Percentiles rank a stretch among this genome's conserved stretches.
These are phyloP conservation scores for Perizoma affinitatum DNA, from an alignment of 2,888 invertebrate genomes.

Conservation along the genomic window DNA sequence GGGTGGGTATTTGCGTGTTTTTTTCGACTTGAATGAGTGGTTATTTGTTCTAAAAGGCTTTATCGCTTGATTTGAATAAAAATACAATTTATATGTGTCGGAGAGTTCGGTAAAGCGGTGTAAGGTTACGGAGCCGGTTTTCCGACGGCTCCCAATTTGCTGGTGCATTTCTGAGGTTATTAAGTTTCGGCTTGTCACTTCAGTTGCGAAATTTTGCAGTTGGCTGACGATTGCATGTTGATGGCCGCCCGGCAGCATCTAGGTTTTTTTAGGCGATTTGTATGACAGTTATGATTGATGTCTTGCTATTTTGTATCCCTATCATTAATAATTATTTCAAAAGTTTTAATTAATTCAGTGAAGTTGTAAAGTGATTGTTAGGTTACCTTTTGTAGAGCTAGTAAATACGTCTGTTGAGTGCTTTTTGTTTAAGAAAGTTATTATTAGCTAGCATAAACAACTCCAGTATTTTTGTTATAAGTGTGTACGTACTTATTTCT, in stretches of 20 bases:
- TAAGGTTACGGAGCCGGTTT: conserved; percentile 80
- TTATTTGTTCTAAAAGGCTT: conserved; percentile 81
- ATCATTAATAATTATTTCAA: conserved; percentile 19
- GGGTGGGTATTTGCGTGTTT: conserved; percentile 52
- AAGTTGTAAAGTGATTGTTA: conserved; percentile 13
- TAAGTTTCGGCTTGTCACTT: conserved; percentile 83
- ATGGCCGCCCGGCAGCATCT: conserved; percentile 44
- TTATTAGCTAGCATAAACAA: too few relatives aligned
- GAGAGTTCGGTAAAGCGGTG: conserved; percentile 74
- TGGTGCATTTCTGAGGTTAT: conserved; percentile 82
- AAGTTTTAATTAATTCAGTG: conserved; percentile 14
- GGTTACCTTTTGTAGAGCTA: not conserved
- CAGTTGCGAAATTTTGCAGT: conserved; percentile 79
- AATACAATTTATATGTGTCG: conserved; percentile 84
- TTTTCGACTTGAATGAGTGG: conserved; percentile 57
- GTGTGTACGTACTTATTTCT: too few relatives aligned
- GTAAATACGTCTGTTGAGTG: too few relatives aligned
- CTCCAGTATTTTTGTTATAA: too few relatives aligned
- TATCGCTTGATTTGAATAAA: conserved; percentile 83
- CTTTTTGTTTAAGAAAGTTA: too few relatives aligned
- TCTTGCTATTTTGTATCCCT: conserved; percentile 27
- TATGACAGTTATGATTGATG: conserved; percentile 30
- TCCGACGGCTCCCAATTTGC: conserved; percentile 79
- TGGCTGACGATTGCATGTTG: conserved; percentile 53
- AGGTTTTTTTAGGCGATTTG: conserved; percentile 40